Evolutionary conservation across 2,888 invertebrate genomes (phyloP).

Genomic region (Perizoma affinitatum): DNA sequence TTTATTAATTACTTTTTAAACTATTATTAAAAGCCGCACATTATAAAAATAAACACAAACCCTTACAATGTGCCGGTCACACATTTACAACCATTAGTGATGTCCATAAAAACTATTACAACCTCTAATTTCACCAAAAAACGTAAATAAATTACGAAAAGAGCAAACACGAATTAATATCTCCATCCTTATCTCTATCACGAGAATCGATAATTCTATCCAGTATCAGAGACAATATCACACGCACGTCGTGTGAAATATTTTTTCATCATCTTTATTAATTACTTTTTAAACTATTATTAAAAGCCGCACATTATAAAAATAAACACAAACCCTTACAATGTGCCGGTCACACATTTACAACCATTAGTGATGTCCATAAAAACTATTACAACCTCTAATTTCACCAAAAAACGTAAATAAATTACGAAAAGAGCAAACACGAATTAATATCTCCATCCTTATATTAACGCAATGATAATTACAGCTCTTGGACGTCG

Average conservation of each 20-base stretch:
- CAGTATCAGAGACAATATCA: neutral
- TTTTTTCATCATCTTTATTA: slow-evolving; percentile 18
- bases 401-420: slow-evolving; percentile 74
- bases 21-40: slow-evolving; percentile 31
- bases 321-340: slow-evolving; percentile 23
- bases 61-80: slow-evolving; percentile 51
- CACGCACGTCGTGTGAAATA: slow-evolving; percentile 12
- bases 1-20: slow-evolving; percentile 39
- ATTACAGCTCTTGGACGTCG: slow-evolving; percentile 71
- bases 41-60: slow-evolving; percentile 28
- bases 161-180: slow-evolving; percentile 80
- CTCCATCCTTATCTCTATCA: slow-evolving; percentile 83
- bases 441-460: slow-evolving; percentile 82
- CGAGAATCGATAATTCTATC: no score
- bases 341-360: slow-evolving; percentile 66
- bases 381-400: slow-evolving; percentile 73
- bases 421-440: slow-evolving; percentile 80
- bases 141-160: slow-evolving; percentile 78
- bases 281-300: slow-evolving; percentile 40
- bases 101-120: slow-evolving; percentile 67
- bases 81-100: slow-evolving; percentile 76
- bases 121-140: slow-evolving; percentile 75
- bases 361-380: slow-evolving; percentile 69
- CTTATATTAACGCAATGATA: slow-evolving; percentile 79
- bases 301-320: slow-evolving; percentile 25